Conservation (phyloP, 2,888 invertebrate species). For the Leptinotarsa peninsularis region DNA sequence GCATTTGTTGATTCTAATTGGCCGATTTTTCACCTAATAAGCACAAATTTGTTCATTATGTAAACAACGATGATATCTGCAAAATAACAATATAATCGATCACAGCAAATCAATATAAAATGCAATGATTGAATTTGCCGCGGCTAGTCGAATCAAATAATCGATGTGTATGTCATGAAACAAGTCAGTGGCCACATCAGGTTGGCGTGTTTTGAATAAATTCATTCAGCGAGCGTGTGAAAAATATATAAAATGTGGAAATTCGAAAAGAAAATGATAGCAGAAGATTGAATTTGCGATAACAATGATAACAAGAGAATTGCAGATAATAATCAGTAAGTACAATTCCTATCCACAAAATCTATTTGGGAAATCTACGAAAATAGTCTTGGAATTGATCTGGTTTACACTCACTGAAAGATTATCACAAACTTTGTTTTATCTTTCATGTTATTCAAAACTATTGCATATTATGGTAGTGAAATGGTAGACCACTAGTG, state of each 20-base stretch:
- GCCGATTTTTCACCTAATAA: not conserved
- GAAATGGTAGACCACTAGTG: too few species aligned
- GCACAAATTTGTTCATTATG: not conserved
- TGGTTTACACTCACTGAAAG: too few species aligned
- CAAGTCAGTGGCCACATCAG: slow-evolving; percentile 2
- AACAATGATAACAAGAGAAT: not conserved
- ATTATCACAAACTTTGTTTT: too few species aligned
- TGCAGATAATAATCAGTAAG: not conserved
- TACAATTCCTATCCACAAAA: not conserved
- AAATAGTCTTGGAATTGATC: too few species aligned
- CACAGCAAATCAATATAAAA: slow-evolving; percentile 19
- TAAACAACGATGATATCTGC: slow-evolving; percentile 9
- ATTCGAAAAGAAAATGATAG: not conserved
- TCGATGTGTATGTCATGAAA: not conserved
- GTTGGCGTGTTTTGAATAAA: slow-evolving; percentile 35
- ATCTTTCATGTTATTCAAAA: too few species aligned
- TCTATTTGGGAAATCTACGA: too few species aligned
- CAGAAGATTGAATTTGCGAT: slow-evolving; percentile 15
- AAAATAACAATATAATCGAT: slow-evolving; percentile 23
- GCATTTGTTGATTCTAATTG: not conserved
- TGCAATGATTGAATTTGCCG: slow-evolving; percentile 14
- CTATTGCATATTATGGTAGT: too few species aligned
- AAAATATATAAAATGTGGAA: slow-evolving; percentile 38
- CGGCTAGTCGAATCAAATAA: not conserved
- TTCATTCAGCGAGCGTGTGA: slow-evolving; percentile 30